Evolutionary conservation across 2,888 invertebrate genomes (phyloP), one percentile per base, ranked within the genome.

Genomic region (Apotomis turbidana): DNA sequence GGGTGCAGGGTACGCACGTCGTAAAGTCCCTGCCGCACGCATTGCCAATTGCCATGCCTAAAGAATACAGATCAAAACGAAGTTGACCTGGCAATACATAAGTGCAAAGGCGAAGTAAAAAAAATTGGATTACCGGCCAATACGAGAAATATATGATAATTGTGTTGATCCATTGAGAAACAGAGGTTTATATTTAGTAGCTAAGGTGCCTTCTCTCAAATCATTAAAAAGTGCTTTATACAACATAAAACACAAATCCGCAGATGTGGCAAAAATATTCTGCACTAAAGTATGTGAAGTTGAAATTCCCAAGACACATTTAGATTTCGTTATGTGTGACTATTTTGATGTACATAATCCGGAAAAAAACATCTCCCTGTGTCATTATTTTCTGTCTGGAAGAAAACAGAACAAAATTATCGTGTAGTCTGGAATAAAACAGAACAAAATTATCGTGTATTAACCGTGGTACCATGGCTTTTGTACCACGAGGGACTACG

Each of bases 271-370:
- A n/a, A n/a, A n/a, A n/a, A n/a, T n/a, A n/a, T 5, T 41, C 41
- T 41, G 41, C 41, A 41, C 41, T 6, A 41, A 4, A 41, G 41
- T 41, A 41, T 5, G 41, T 41, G 41, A 41, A 6, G 41, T 41
- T 41, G 41, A 41, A 4, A 6, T 41, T 41, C 41, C 41, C 41
- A 41, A 6, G 6, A 41, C 69, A 55, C 69, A 70, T 63, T 64
- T 64, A 51, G 41, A 63, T 64, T 63, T 70, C 64, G 70, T 70
- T 70, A 62, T 64, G 70, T 51, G 64, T 63, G 70, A 69, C 60
- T 73, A 69, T 60, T 59, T 73, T 13, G 60, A 73, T 60, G 64
- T 64, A 59, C 64, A 68, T 69, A 55, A 27, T 55, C 27, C 63
- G 55, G 67, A n/a, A 57, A 71, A 38, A 71, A 67, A 12, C 58